Base-by-base conservation (phyloP, 2,888 invertebrate genomes). In the Leptinotarsa juncta region DNA sequence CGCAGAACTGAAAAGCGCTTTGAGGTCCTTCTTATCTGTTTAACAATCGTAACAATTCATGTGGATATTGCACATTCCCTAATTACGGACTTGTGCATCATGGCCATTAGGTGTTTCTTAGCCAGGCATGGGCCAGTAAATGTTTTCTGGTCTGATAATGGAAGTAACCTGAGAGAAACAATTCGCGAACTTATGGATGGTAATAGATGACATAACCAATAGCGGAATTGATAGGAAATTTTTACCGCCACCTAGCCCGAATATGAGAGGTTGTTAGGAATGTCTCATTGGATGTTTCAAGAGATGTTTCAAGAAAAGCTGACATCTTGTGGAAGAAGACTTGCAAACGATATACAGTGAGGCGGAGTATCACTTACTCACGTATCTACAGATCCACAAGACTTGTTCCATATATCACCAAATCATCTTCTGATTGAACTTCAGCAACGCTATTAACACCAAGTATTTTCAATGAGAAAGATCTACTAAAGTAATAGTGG, bases 331-430 rank as follows among this genome's bases (percentile, higher is more conserved):
- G 5, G 49, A 66, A 42, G 66, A 66, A 66, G 49, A 18, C 4
- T 12, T 48, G 20, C 66, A 48, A 66, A 66, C 42, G n/a, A 2
- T 48, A 7, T 50, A 48, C 49, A 20, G 20, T 42, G 67, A 49
- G 42, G 49, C 20, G n/a, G 50, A 50, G 49, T 48, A n/a, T 20
- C 7, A 20, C 57, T 67, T 14, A 67, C 48, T 14, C 42, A 49
- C 26, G 53, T 67, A 16, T 51, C 67, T 16, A 67, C 23, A 50
- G 67, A 67, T 67, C 67, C 23, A 20, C 49, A 23, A n/a, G 51
- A 67, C 26, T 51, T 26, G 60, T 26, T 26, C 26, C 26, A n/a
- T 60, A 60, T 60, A 4, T 60, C 16, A 12, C 26, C 60, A 15
- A 60, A 60, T n/a, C 32, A 60, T 60, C 23, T 26, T 5, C 60